These are phyloP conservation scores for Brassicogethes aeneus DNA, from an alignment of 2,888 invertebrate genomes.

Conservation along the genomic window DNA sequence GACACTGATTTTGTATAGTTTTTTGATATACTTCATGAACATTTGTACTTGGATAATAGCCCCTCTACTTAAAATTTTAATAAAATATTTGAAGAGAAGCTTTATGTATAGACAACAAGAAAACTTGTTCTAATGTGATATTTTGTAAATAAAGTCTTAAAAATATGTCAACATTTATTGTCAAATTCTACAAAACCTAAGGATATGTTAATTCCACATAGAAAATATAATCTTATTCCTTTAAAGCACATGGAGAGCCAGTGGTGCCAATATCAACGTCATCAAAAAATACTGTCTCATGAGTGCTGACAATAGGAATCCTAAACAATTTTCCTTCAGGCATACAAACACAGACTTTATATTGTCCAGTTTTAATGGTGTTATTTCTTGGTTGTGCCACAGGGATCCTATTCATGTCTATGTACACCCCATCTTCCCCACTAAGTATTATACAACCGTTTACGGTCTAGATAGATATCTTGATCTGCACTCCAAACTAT, in stretches of 20 bases:
- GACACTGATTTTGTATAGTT: not conserved
- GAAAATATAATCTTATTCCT: not conserved
- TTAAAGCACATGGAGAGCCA: not conserved
- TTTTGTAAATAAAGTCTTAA: too few species aligned
- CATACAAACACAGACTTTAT: constrained; percentile 85
- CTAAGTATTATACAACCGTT: constrained; percentile 66
- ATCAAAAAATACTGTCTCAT: constrained; percentile 46
- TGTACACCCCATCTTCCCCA: constrained; percentile 59
- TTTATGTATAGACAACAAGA: not conserved
- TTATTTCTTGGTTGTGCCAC: constrained; percentile 46
- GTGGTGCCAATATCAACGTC: not conserved
- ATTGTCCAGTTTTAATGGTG: constrained; percentile 49
- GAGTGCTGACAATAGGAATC: constrained; percentile 58
- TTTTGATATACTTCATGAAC: not conserved
- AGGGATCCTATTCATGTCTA: constrained; percentile 65
- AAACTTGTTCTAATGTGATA: not conserved
- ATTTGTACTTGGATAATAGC: not conserved
- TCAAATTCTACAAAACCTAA: too few species aligned
- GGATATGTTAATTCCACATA: too few species aligned
- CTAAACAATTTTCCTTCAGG: constrained; percentile 77
- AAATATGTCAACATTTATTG: too few species aligned
- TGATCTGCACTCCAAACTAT: constrained; percentile 70
- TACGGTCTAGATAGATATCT: constrained; percentile 64
- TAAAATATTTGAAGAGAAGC: not conserved
- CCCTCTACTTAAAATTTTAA: not conserved